Percentiles rank a stretch among this genome's conserved stretches.
Conservation (phyloP, 2,113 vertebrate species). For the Salvelinus fontinalis region DNA sequence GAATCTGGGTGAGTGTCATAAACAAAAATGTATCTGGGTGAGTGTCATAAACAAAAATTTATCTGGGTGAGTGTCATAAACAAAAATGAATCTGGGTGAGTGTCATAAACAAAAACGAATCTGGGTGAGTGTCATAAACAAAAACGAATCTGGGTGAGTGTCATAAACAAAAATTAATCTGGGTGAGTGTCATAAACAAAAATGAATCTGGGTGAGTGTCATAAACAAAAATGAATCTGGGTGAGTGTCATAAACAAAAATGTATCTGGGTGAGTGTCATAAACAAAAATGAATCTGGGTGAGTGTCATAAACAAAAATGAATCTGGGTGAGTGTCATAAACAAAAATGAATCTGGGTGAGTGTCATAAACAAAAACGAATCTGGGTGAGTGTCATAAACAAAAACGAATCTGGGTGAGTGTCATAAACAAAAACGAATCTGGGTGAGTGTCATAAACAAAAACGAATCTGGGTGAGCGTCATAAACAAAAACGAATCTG, state of each 20-base stretch:
- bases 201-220: too few relatives aligned
- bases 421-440: slow-evolving; percentile 56
- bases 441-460: slow-evolving; percentile 59
- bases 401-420: slow-evolving; percentile 33
- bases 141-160: slow-evolving; percentile 64
- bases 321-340: too few relatives aligned
- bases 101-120: slow-evolving; percentile 68
- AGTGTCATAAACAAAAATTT: slow-evolving; percentile 52
- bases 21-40: slow-evolving; percentile 45
- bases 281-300: too few relatives aligned
- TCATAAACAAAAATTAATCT: background rate
- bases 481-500: slow-evolving; percentile 61
- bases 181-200: slow-evolving; percentile 53
- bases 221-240: slow-evolving; percentile 62
- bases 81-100: too few relatives aligned
- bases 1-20: slow-evolving; percentile 65
- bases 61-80: slow-evolving; percentile 63
- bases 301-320: slow-evolving; percentile 53
- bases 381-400: slow-evolving; percentile 43
- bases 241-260: slow-evolving; percentile 25
- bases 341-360: slow-evolving; percentile 64
- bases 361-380: slow-evolving; percentile 71
- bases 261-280: slow-evolving; percentile 14
- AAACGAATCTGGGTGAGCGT: too few relatives aligned
- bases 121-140: slow-evolving; percentile 62